Percentiles rank a stretch among this genome's conserved stretches.
Conservation (phyloP, 1,140 invertebrate species). For the Matsumurasca onukii region DNA sequence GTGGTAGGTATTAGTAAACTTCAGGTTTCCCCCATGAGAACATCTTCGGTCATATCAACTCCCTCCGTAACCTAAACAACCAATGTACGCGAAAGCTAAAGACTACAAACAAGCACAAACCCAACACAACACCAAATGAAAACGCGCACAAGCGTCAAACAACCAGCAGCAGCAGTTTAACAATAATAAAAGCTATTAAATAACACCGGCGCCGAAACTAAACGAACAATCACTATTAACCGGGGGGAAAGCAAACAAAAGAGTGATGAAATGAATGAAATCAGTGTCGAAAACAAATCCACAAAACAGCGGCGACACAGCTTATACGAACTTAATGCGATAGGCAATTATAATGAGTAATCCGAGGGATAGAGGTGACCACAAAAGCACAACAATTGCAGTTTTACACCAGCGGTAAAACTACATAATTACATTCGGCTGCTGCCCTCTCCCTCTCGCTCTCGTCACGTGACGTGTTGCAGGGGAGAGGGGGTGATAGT, state of each 20-base stretch:
- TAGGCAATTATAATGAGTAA: background rate
- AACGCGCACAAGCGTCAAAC: too few species aligned
- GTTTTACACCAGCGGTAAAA: background rate
- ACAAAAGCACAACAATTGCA: background rate
- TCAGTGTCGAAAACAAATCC: background rate
- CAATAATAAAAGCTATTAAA: too few species aligned
- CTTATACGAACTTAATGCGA: background rate
- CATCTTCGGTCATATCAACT: too few species aligned
- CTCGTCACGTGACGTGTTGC: background rate
- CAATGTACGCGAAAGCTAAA: too few species aligned
- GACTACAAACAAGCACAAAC: too few species aligned
- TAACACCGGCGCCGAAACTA: too few species aligned
- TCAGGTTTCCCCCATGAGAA: too few species aligned
- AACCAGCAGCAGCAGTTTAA: too few species aligned
- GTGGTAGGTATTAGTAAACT: too few species aligned
- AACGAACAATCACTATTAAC: too few species aligned
- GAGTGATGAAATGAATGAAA: background rate
- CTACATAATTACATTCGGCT: background rate
- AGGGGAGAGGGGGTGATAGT: background rate
- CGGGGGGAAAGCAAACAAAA: background rate
- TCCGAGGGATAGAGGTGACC: background rate
- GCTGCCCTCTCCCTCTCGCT: background rate
- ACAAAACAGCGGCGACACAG: background rate
- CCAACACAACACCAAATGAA: too few species aligned
- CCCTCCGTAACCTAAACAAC: too few species aligned